These are phyloP conservation scores for Psophia crepitans DNA, from an alignment of 2,113 vertebrate species.

Conservation along the genomic window DNA sequence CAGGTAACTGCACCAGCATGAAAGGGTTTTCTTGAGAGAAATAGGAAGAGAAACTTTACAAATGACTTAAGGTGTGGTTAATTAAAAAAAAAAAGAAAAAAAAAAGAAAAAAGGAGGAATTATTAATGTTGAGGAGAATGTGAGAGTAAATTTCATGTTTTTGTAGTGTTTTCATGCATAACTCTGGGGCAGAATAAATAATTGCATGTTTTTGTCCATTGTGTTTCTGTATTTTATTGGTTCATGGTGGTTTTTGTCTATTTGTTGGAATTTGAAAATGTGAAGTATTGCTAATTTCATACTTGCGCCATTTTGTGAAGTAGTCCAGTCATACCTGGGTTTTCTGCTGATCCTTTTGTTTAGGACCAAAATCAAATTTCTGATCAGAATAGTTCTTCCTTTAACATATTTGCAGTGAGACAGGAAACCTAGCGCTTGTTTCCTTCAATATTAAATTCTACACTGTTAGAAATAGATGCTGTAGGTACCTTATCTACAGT, in stretches of 20 bases:
- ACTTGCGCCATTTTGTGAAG: not conserved
- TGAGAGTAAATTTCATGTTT: not conserved
- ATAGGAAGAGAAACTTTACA: conserved; percentile 42
- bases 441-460: not conserved
- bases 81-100: not conserved
- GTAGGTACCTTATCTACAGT: not conserved
- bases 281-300: conserved; percentile 22
- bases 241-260: conserved; percentile 22
- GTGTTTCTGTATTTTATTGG: conserved; percentile 48
- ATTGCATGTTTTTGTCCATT: conserved; percentile 54
- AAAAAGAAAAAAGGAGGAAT: not conserved
- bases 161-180: not conserved
- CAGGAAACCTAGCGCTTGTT: not conserved
- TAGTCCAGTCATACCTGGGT: not conserved
- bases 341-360: not conserved
- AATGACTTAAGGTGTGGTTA: conserved; percentile 19
- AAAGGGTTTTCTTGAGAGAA: conserved; percentile 61
- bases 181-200: conserved; percentile 17
- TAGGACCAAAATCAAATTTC: not conserved
- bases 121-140: conserved; percentile 1
- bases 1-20: conserved; percentile 82
- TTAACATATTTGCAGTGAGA: not conserved
- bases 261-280: not conserved
- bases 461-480: not conserved
- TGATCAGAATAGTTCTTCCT: not conserved